Evolutionary conservation across 2,888 invertebrate genomes (phyloP), one percentile per base, ranked within the genome.

Genomic region (Crepidodera aurea): DNA sequence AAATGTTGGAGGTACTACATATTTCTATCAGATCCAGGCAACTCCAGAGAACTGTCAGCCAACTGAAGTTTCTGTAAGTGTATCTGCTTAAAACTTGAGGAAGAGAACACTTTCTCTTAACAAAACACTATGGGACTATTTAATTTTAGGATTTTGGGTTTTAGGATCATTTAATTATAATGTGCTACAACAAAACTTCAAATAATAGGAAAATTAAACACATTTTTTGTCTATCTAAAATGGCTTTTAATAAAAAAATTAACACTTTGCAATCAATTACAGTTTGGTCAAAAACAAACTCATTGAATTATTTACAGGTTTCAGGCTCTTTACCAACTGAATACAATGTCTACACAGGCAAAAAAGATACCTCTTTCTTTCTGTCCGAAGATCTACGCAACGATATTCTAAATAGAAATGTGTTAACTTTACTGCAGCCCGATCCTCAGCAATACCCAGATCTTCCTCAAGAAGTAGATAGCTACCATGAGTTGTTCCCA

Each of bases 1-100:
- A 82, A 94, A 93, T 84, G 93, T 94, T 65, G 95, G 95, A 58
- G 96, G 96, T 19, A 96, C 96, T 12, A 96, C 96, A 50, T 97
- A 96, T 81, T 97, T 96, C 82, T 97, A 94, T 80, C 86, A 72
- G 51, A 69, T 68, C 51, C 66, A 65, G n/a, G 44, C 66, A 6
- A 62, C 68, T 3, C 54, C 69, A 32, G 72, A 73, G 32, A 69
- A 71, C 77, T 79, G 66, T 69, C 81, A 64, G 42, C 59, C 54
- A 48, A 39, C 53, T 27, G 65, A 65, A 53, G 65, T 64, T 59
- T 57, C 71, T 68, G 16, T 60, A 32, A 71, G 66, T 54, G 29
- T 58, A 44, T 22, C n/a, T n/a, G 42, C 27, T 40, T 37, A 51
- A 16, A 18, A 51, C 3, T 18, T 25, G 8, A 40, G 1, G 1